phyloP scores from a whole-genome alignment of 2,888 invertebrate genomes.

The Philaethria dido region DNA sequence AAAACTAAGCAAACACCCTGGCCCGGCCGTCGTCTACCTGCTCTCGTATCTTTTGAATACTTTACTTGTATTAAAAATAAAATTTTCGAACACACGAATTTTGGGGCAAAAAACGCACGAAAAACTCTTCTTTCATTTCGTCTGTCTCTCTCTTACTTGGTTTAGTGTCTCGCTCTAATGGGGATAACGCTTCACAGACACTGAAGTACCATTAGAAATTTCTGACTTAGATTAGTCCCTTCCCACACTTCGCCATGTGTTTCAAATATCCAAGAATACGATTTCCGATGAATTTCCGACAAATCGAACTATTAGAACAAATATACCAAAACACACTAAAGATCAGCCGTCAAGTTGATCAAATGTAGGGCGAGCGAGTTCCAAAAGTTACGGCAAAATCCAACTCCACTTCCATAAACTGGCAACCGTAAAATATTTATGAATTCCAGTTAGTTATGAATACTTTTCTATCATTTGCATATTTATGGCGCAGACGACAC shows the following conservation, averaged over 20 bases:
- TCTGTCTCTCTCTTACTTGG: conserved; percentile 54
- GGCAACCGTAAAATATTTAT: conserved; percentile 65
- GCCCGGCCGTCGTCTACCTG: conserved; percentile 77
- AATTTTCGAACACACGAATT: conserved; percentile 78
- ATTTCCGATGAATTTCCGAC: conserved; percentile 16
- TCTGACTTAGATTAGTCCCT: conserved; percentile 55
- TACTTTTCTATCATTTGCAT: conserved; percentile 76
- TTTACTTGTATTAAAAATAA: conserved; percentile 82
- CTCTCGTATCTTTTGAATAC: conserved; percentile 80
- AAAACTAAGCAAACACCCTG: conserved; percentile 79
- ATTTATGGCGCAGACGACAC: conserved; percentile 62
- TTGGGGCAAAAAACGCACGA: conserved; percentile 78
- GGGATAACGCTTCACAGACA: conserved; percentile 59
- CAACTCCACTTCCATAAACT: conserved; percentile 36
- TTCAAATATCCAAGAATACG: conserved; percentile 38
- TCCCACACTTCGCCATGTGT: conserved; percentile 44
- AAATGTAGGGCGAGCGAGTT: conserved; percentile 35
- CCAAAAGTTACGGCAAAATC: conserved; percentile 39
- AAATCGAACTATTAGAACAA: conserved; percentile 22
- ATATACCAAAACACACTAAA: conserved; percentile 1
- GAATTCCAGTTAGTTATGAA: conserved; percentile 78
- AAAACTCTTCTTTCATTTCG: conserved; percentile 70
- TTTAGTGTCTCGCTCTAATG: conserved; percentile 58
- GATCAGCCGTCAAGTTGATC: neutral
- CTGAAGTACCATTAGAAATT: conserved; percentile 65